These are phyloP conservation scores for Sorex fumeus DNA, from an alignment of 2,113 vertebrate genomes.

Conservation along the genomic window DNA sequence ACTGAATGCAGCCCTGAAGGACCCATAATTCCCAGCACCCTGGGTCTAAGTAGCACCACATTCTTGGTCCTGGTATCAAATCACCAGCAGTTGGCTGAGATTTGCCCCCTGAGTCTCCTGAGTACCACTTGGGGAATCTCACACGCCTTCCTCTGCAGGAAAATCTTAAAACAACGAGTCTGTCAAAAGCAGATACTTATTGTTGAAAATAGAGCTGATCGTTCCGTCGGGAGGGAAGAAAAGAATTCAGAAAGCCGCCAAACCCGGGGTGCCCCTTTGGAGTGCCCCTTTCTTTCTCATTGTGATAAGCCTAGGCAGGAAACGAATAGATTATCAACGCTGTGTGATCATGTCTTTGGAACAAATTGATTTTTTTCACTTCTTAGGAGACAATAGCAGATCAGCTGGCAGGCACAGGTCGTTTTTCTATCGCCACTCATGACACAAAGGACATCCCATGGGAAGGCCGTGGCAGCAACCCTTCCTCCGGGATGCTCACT, in stretches of 20 bases:
- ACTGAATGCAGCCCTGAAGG: no score
- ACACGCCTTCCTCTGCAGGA: no score
- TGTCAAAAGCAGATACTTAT: background rate
- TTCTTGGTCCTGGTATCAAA: no score
- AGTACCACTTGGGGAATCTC: no score
- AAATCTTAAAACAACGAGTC: background rate
- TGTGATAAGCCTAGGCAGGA: constrained; percentile 50
- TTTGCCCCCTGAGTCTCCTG: no score
- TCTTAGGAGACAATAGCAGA: constrained; percentile 60
- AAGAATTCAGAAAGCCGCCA: background rate
- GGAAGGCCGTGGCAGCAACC: constrained; percentile 30
- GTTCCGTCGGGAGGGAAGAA: background rate
- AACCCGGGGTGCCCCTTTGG: background rate
- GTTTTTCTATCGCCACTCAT: constrained; percentile 66
- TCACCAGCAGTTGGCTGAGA: no score
- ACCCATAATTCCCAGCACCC: no score
- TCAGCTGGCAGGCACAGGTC: constrained; percentile 67
- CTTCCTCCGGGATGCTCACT: constrained; percentile 3
- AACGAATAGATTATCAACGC: constrained; percentile 39
- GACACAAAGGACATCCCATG: constrained; percentile 56
- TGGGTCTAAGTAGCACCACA: no score
- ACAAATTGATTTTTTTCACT: constrained; percentile 58
- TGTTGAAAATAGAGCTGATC: background rate
- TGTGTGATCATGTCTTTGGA: constrained; percentile 64
- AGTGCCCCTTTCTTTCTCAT: background rate